Evolutionary conservation across 2,888 invertebrate species (phyloP).

Genomic region (Drosophila robusta): DNA sequence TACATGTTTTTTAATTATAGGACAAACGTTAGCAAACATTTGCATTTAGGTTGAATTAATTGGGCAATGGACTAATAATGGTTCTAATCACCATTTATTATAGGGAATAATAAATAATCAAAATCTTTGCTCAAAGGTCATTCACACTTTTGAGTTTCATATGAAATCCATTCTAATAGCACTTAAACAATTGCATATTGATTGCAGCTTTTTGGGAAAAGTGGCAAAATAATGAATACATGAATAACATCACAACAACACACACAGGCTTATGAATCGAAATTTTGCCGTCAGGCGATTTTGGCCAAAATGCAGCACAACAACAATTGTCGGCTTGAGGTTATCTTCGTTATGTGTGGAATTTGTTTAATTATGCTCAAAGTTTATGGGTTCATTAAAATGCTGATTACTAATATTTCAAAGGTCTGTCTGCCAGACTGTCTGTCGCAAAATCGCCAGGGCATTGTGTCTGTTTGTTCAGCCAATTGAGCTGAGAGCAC

Average conservation of each 20-base stretch:
- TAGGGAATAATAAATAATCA: conserved; percentile 9
- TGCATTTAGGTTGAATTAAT: background rate
- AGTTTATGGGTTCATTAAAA: conserved; percentile 54
- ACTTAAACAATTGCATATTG: conserved; percentile 24
- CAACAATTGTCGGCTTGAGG: conserved; percentile 29
- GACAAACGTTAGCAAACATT: too few species aligned
- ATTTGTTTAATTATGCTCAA: conserved; percentile 51
- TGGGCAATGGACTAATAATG: conserved; percentile 3
- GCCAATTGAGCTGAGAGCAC: conserved; percentile 29
- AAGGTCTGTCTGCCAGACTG: conserved; percentile 5
- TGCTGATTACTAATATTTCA: conserved; percentile 42
- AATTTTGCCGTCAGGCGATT: conserved; percentile 13
- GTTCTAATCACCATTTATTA: conserved; percentile 7
- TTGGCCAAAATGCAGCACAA: conserved; percentile 18
- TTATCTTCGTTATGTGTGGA: conserved; percentile 29
- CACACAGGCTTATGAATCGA: background rate
- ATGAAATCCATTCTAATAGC: conserved; percentile 7
- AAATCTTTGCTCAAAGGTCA: conserved; percentile 8
- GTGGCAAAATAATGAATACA: conserved; percentile 10
- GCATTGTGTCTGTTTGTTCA: conserved; percentile 21
- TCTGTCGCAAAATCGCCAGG: background rate
- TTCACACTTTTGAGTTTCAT: conserved; percentile 18
- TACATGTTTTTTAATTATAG: background rate
- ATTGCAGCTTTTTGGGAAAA: conserved; percentile 20
- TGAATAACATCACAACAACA: background rate